A percentile compares a stretch with the other conserved stretches of the same genome.
These are phyloP conservation scores for Serripes groenlandicus DNA, from an alignment of 2,888 invertebrate species.

Conservation along the genomic window DNA sequence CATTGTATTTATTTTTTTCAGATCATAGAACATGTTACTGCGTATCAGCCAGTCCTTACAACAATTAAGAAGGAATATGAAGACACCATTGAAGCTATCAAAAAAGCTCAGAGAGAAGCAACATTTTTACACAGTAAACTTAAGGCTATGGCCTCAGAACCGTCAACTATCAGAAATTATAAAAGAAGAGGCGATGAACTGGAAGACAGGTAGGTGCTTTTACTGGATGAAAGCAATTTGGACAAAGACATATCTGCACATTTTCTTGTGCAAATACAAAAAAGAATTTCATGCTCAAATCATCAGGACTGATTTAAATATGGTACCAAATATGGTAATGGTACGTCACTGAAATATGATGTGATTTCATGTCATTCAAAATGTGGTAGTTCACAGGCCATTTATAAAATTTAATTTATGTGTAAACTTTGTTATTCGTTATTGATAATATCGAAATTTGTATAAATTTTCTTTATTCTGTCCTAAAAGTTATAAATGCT, in stretches of 20 bases:
- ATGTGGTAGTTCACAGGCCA: too few relatives aligned
- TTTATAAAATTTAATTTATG: too few relatives aligned
- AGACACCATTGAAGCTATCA: conserved; percentile 84
- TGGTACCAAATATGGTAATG: too few relatives aligned
- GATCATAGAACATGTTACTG: conserved; percentile 84
- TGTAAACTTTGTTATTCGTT: too few relatives aligned
- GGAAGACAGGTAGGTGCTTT: conserved; percentile 82
- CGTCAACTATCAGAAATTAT: conserved; percentile 84
- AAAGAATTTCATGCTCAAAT: too few relatives aligned
- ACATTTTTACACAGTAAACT: conserved; percentile 83
- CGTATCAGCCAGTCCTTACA: conserved; percentile 84
- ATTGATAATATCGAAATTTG: too few relatives aligned
- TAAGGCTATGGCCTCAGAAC: conserved; percentile 84
- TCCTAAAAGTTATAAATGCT: too few relatives aligned
- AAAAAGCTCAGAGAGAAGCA: conserved; percentile 83
- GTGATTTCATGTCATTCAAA: too few relatives aligned
- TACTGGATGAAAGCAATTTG: background rate
- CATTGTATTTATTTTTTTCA: conserved; percentile 58
- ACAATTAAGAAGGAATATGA: conserved; percentile 85
- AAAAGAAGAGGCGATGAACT: conserved; percentile 83
- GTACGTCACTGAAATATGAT: too few relatives aligned
- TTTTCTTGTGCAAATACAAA: background rate
- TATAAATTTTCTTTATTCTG: too few relatives aligned
- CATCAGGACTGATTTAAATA: too few relatives aligned
- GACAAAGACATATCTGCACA: background rate